Evolutionary conservation across 2,888 invertebrate genomes (phyloP).

Genomic region (Erpobdella octoculata): DNA sequence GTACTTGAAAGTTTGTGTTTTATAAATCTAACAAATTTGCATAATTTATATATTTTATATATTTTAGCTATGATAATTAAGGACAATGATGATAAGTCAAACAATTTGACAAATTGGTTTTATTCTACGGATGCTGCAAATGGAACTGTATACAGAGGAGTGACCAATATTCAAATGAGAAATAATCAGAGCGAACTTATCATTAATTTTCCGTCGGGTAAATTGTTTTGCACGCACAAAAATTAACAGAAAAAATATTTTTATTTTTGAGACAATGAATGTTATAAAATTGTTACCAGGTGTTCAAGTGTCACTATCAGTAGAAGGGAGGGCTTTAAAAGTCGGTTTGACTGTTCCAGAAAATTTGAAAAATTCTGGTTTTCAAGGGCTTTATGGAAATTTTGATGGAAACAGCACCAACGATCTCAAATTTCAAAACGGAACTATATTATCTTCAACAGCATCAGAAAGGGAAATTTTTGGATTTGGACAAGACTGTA

Average conservation of each 20-base stretch:
- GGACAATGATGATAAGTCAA: background rate
- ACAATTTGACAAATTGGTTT: background rate
- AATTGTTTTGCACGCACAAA: too few species aligned
- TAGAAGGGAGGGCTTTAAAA: slow-evolving; percentile 1
- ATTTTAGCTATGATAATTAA: background rate
- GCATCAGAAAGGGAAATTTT: slow-evolving; percentile 26
- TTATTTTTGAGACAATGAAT: background rate
- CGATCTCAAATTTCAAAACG: slow-evolving; percentile 19
- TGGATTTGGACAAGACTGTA: slow-evolving; percentile 22
- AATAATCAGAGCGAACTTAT: background rate
- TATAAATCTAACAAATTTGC: too few species aligned
- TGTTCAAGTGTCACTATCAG: background rate
- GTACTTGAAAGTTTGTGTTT: too few species aligned
- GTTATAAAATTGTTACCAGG: background rate
- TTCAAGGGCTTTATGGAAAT: slow-evolving; percentile 25
- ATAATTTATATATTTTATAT: too few species aligned
- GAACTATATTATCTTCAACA: background rate
- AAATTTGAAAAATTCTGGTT: background rate
- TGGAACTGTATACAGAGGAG: background rate
- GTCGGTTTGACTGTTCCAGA: background rate
- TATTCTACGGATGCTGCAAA: background rate
- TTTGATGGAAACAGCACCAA: slow-evolving; percentile 26
- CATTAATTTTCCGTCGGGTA: background rate
- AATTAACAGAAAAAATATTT: too few species aligned
- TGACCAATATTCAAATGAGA: background rate